A percentile compares a stretch with the other conserved stretches of the same genome.
Evolutionary conservation across 2,113 vertebrate genomes (phyloP).

Genomic region (Phocoena phocoena): DNA sequence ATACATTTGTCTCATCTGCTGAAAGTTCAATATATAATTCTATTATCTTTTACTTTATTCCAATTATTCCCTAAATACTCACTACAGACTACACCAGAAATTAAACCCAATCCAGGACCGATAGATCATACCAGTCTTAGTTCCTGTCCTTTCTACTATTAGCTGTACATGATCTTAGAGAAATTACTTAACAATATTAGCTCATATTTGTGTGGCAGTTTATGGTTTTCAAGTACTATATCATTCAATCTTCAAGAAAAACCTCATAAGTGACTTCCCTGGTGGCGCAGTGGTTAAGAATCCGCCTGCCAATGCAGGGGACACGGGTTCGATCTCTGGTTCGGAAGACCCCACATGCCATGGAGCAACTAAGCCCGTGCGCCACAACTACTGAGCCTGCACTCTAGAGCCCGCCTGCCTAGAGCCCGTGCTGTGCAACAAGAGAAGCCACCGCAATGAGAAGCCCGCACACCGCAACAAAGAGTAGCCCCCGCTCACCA

Average conservation of each 20-base stretch:
- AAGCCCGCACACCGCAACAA: too few species aligned
- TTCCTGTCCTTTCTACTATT: background rate
- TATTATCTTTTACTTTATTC: background rate
- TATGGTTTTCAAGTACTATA: background rate
- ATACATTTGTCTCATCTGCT: background rate
- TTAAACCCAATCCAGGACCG: background rate
- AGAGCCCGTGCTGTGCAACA: too few species aligned
- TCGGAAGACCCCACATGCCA: rapidly evolving
- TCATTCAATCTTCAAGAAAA: background rate
- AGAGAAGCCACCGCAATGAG: too few species aligned
- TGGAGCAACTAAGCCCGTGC: too few species aligned
- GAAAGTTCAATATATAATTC: background rate
- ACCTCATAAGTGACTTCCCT: background rate
- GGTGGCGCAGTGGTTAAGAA: too few species aligned
- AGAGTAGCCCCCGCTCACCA: too few species aligned
- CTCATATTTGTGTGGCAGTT: background rate
- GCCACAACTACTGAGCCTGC: too few species aligned
- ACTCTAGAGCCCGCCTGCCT: too few species aligned
- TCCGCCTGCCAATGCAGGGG: too few species aligned
- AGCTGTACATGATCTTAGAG: background rate
- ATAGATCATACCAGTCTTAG: background rate
- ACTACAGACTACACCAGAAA: background rate
- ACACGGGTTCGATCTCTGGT: too few species aligned
- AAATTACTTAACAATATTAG: background rate
- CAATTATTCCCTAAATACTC: background rate